A percentile compares a stretch with the other conserved stretches of the same genome.
Conservation (phyloP, 2,113 vertebrate species). For the Orthochromis indermauri region DNA sequence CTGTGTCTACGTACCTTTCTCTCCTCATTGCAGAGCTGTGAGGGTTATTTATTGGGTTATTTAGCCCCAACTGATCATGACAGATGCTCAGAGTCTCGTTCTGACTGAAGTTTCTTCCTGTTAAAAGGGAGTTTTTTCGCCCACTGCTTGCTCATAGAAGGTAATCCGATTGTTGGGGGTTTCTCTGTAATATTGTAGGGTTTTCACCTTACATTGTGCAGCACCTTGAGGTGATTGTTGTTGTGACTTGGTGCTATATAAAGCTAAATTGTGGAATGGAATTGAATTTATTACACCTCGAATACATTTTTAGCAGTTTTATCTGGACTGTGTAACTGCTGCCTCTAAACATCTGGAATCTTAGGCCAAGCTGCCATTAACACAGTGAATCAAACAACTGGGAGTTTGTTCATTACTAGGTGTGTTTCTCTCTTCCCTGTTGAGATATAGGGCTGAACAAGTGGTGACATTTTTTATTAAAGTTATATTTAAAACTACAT, state of each 20-base stretch:
- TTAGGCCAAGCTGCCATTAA: background rate
- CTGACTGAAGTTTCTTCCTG: background rate
- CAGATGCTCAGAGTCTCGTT: accelerated
- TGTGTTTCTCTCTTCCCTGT: background rate
- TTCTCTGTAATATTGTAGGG: background rate
- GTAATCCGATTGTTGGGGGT: background rate
- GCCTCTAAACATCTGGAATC: background rate
- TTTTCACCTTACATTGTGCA: background rate
- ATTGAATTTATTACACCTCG: accelerated
- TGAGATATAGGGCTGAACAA: background rate
- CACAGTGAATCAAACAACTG: background rate
- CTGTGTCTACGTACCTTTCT: background rate
- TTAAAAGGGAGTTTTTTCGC: background rate
- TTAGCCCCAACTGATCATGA: background rate
- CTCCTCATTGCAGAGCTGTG: background rate
- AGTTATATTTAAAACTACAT: background rate
- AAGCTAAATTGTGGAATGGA: background rate
- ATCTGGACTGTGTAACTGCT: background rate
- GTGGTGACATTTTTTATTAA: background rate
- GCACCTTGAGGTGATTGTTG: background rate
- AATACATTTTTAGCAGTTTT: background rate
- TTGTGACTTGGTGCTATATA: background rate
- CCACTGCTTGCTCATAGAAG: background rate
- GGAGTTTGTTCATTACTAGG: background rate
- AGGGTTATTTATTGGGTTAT: background rate